These are phyloP conservation scores for Crocuta crocuta DNA, from an alignment of 2,113 vertebrate species.

Conservation along the genomic window DNA sequence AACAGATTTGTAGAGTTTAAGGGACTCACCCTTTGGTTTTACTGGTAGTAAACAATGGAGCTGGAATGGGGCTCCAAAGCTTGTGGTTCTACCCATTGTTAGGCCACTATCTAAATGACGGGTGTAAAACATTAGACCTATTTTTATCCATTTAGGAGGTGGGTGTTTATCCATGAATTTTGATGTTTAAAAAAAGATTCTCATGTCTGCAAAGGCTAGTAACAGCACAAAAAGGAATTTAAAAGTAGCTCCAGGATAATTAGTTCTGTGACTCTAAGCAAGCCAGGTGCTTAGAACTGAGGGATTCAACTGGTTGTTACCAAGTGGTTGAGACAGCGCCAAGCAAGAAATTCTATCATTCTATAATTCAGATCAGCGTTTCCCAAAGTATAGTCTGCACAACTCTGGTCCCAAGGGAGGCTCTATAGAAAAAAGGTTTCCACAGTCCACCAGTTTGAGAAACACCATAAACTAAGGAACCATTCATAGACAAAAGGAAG, in stretches of 20 bases:
- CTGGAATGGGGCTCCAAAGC: neutral
- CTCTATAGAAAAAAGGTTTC: neutral
- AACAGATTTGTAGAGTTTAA: neutral
- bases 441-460: neutral
- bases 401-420: neutral
- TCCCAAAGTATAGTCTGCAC: slow-evolving; percentile 12
- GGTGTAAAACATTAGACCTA: neutral
- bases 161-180: neutral
- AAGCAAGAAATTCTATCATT: neutral
- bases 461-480: neutral
- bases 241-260: slow-evolving; percentile 8
- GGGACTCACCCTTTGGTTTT: neutral
- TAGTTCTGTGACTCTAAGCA: neutral
- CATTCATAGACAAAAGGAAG: neutral
- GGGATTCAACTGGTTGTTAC: neutral
- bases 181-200: slow-evolving; percentile 25
- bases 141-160: neutral
- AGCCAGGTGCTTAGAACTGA: neutral
- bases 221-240: neutral
- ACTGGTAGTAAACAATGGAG: neutral
- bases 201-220: neutral
- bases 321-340: neutral
- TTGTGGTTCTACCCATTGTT: neutral
- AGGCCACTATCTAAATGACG: neutral
- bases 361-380: slow-evolving; percentile 26